phyloP scores from a whole-genome alignment of 2,888 invertebrate genomes.

The Rotaria socialis region DNA sequence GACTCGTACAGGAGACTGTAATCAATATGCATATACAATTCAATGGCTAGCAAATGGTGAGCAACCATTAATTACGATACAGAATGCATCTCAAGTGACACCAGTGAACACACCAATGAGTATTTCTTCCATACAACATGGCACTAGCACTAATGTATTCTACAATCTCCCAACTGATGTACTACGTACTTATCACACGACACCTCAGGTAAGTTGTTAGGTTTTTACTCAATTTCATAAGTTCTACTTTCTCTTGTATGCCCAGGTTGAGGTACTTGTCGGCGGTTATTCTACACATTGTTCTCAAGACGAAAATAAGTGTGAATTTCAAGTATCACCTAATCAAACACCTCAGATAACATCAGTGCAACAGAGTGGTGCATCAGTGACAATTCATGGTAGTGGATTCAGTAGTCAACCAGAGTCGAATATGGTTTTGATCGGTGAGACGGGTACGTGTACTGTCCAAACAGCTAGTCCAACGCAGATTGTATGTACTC shows the following conservation, averaged over 20 bases:
- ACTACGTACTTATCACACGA: constrained; percentile 3
- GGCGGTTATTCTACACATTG: background rate
- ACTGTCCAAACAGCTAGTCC: background rate
- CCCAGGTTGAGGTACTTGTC: background rate
- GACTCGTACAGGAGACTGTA: constrained; percentile 13
- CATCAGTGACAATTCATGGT: background rate
- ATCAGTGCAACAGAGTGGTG: background rate
- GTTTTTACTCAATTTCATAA: no score
- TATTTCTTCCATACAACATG: no score
- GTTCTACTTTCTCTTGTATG: no score
- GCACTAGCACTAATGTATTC: no score
- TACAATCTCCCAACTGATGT: background rate
- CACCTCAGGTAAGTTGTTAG: constrained; percentile 24
- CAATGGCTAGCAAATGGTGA: constrained; percentile 39
- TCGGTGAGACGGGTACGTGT: constrained; percentile 27
- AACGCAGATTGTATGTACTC: constrained; percentile 4
- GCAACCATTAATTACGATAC: background rate
- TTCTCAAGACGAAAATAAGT: background rate
- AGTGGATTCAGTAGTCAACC: constrained; percentile 25
- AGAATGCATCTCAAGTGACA: background rate
- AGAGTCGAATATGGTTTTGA: background rate
- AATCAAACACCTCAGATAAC: background rate
- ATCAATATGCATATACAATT: constrained; percentile 26
- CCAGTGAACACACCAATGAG: no score
- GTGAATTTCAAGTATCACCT: background rate